These are phyloP conservation scores for Drosophila pachea DNA, from an alignment of 1,140 invertebrate species.

Conservation along the genomic window DNA sequence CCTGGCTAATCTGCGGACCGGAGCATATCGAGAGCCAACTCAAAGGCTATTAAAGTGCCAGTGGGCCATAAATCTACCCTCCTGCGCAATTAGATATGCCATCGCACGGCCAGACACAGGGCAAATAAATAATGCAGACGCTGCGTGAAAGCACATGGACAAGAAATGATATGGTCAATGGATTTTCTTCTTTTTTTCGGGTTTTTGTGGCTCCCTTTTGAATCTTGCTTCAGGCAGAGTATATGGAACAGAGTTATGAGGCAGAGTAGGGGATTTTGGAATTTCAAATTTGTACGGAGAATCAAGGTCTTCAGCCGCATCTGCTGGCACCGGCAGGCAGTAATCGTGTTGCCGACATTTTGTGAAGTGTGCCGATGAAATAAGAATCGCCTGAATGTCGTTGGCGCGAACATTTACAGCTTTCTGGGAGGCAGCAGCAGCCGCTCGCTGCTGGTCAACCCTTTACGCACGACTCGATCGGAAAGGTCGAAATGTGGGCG, in stretches of 20 bases:
- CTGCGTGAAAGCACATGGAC: constrained; percentile 36
- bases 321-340: background rate
- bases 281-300: no score
- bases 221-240: constrained; percentile 26
- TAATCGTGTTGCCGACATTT: constrained; percentile 1
- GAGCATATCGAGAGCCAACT: constrained; percentile 7
- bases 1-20: constrained; percentile 20
- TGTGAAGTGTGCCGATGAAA: constrained; percentile 30
- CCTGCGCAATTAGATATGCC: constrained; percentile 56
- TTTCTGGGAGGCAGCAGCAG: background rate
- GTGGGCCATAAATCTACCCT: constrained; percentile 37
- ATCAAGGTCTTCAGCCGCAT: background rate
- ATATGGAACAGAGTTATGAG: constrained; percentile 4
- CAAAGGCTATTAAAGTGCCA: constrained; percentile 33
- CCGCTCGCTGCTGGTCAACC: constrained; percentile 5
- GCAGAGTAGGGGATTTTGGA: constrained; percentile 9
- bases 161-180: constrained; percentile 11
- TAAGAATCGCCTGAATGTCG: constrained; percentile 38
- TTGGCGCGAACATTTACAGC: constrained; percentile 24
- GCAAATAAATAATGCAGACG: constrained; percentile 54
- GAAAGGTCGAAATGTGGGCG: constrained; percentile 3
- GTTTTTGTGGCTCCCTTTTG: background rate
- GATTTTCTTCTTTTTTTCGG: constrained; percentile 20
- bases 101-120: constrained; percentile 28
- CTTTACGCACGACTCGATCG: constrained; percentile 26